phyloP scores from a whole-genome alignment of 1,140 invertebrate species.

The Hycleus cichorii region DNA sequence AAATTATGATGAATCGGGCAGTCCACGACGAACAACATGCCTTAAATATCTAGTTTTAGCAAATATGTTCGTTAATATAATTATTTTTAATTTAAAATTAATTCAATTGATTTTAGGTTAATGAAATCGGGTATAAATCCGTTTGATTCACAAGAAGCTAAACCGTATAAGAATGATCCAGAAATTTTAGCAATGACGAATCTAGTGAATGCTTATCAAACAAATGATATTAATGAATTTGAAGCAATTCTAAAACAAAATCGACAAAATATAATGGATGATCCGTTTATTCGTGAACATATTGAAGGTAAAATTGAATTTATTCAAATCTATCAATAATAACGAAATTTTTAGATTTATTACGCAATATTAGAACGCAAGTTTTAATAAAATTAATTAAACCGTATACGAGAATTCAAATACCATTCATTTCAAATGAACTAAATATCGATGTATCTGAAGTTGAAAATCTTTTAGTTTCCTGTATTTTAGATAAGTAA shows the following conservation, averaged over 20 bases:
- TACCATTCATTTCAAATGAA: slow-evolving; percentile 96
- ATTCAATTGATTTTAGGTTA: slow-evolving; percentile 41
- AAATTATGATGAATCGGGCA: slow-evolving; percentile 99
- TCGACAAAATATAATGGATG: slow-evolving; percentile 96
- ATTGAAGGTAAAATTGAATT: slow-evolving; percentile 67
- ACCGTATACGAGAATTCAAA: slow-evolving; percentile 96
- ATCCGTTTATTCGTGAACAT: slow-evolving; percentile 98
- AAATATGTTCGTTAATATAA: slow-evolving; percentile 68
- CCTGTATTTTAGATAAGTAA: slow-evolving; percentile 95
- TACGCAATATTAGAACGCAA: slow-evolving; percentile 96
- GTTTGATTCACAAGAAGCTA: slow-evolving; percentile 99
- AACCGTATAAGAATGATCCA: slow-evolving; percentile 98
- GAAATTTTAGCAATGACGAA: slow-evolving; percentile 99
- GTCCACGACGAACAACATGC: slow-evolving; percentile 92
- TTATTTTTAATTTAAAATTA: not conserved
- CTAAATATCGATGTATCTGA: slow-evolving; percentile 94
- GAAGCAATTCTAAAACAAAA: slow-evolving; percentile 94
- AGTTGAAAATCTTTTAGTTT: slow-evolving; percentile 96
- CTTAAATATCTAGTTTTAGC: slow-evolving; percentile 97
- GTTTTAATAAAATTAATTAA: slow-evolving; percentile 96
- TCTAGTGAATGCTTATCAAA: slow-evolving; percentile 96
- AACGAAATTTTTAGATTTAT: slow-evolving; percentile 62
- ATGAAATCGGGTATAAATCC: slow-evolving; percentile 99
- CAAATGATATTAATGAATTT: slow-evolving; percentile 98
- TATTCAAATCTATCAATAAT: slow-evolving; percentile 1